Evolutionary conservation across 2,888 invertebrate genomes (phyloP), one percentile per base, ranked within the genome.

Genomic region (Archips crataeganus): DNA sequence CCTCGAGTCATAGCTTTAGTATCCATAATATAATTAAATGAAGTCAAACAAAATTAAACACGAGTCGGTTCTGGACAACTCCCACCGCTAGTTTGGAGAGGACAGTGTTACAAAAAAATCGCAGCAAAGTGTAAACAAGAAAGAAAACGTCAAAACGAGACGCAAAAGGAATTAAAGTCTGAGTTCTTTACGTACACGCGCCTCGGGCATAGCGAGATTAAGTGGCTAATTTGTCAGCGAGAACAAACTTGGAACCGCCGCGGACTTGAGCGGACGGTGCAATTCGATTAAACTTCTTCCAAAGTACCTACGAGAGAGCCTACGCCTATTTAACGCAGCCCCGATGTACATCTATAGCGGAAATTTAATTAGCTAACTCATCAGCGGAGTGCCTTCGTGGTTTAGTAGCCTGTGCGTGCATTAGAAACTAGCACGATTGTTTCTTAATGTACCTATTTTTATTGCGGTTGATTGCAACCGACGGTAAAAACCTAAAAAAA

Each of bases 251-350:
- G 78, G 83, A 78, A 78, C 80, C 83, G 83, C 80, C 83, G 83
- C 81, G 85, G 86, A 85, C 85, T 86, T 81, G 83, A 81, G 82
- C 86, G 89, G 90, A 84, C 89, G 88, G 83, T 90, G 91, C 91
- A 88, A 94, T 91, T 93, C 93, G 93, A 94, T 94, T 94, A 92
- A 94, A 94, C 91, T 93, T 90, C 84, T 80, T 78, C 86, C 85
- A 77, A 89, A 91, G 89, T 89, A 90, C 86, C 84, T 82, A 86
- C 83, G 86, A 84, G 86, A 84, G 87, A 85, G 89, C 89, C 91
- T 88, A 87, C 87, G 89, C 89, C 92, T 88, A 86, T 86, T 91
- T 87, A 87, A 90, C 89, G 86, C 89, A 89, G 88, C 85, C 86
- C 82, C 83, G 81, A 81, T 86, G 87, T 91, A 90, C 86, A 87